Base-by-base conservation (phyloP, 2,797 vertebrate genomes). In the Nasua narica region DNA sequence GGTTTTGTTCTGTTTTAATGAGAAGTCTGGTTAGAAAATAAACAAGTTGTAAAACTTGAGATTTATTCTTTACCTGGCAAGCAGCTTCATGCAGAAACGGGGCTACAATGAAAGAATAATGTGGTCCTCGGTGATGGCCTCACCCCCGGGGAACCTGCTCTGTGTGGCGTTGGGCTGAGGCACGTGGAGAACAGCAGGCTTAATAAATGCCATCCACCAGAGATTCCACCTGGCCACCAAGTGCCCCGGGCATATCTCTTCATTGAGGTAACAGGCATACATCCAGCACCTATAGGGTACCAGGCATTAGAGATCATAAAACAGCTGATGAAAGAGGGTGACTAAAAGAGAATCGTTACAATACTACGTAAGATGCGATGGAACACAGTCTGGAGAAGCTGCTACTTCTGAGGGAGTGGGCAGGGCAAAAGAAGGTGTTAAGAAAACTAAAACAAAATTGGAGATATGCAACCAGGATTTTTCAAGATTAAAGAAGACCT, bases 31-130 rank as follows among this genome's bases (percentile, higher is more conserved):
- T 82, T 86, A 89, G 69, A 97, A 90, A 95, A 29, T 46, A 95
- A 93, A 69, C 52, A 95, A 76, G 67, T 65, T 69, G 19, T 67
- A 94, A 96, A 96, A 94, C 79, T 86, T 81, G 93, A 95, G 95
- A 69, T 89, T 79, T 83, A 83, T 93, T 87, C 77, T 88, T 95
- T 89, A 76, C 35, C 62, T 91, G 87, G 74, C 40, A 94, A 89
- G 46, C 18, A 85, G 65, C 52, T 76, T 70, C 1, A 0, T 56
- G 60, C 3, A 5, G 94, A 92, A 94, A 87, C 1, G 0, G 29
- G 77, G 78, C 67, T 35, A 1, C 14, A 14, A 15, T 16, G 72
- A 81, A 50, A 86, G 62, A 89, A 29, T 32, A 23, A 65, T 11
- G 25, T n/a, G 58, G 62, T 89, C 65, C 23, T 50, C 16, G 1